A percentile compares a stretch with the other conserved stretches of the same genome.
Conservation (phyloP, 2,888 invertebrate species). For the Phalera bucephala region DNA sequence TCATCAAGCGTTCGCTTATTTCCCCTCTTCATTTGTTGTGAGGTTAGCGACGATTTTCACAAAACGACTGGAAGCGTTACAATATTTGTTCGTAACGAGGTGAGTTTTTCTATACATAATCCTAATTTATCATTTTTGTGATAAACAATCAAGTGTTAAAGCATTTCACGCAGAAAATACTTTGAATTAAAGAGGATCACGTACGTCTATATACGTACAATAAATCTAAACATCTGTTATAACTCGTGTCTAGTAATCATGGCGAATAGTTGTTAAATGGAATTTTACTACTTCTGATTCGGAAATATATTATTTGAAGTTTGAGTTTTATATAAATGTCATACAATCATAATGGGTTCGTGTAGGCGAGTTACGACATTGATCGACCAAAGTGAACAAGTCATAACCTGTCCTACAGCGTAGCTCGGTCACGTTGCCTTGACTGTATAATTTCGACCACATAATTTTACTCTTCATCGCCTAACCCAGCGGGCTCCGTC, state of each 20-base stretch:
- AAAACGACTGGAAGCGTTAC: conserved; percentile 45
- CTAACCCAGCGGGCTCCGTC: too few species aligned
- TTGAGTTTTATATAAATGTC: too few species aligned
- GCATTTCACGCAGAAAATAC: background rate
- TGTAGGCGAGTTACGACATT: background rate
- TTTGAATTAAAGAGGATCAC: too few species aligned
- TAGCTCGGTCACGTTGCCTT: conserved; percentile 25
- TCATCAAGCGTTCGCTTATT: conserved; percentile 14
- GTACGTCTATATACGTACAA: too few species aligned
- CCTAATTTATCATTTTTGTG: conserved; percentile 1
- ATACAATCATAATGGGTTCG: too few species aligned
- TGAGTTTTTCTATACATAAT: conserved; percentile 26
- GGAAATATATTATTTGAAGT: too few species aligned
- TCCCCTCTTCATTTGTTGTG: conserved; percentile 36
- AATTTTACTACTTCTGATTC: too few species aligned
- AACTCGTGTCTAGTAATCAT: too few species aligned
- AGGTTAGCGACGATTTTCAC: conserved; percentile 26
- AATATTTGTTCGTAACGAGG: conserved; percentile 56
- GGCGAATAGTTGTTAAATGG: too few species aligned
- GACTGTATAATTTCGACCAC: conserved; percentile 2
- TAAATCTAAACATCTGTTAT: too few species aligned
- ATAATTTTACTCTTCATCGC: too few species aligned
- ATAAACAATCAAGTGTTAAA: background rate
- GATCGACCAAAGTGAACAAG: conserved; percentile 13
- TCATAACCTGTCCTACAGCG: conserved; percentile 30